These are phyloP conservation scores for Dermatemys mawii DNA, from an alignment of 2,113 vertebrate species.

Conservation along the genomic window DNA sequence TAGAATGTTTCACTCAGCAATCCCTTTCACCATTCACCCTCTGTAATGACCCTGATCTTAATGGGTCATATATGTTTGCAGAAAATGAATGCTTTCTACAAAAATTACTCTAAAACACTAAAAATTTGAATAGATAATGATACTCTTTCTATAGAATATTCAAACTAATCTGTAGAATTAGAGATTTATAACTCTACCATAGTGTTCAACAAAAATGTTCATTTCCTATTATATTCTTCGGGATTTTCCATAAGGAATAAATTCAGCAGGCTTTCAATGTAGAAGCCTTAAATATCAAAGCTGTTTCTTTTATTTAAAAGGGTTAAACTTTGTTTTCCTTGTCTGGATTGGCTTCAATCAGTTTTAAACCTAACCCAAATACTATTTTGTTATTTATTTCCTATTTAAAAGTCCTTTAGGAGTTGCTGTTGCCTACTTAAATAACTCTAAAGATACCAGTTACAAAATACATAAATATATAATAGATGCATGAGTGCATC, in stretches of 20 bases:
- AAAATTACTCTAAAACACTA: neutral
- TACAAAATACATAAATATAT: slow-evolving; percentile 65
- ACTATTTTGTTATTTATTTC: neutral
- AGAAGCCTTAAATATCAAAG: neutral
- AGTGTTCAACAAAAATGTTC: neutral
- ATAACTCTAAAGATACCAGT: slow-evolving; percentile 49
- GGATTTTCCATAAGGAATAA: neutral
- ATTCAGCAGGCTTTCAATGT: neutral
- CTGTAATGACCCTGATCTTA: neutral
- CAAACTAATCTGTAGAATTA: neutral
- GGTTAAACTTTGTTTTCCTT: neutral
- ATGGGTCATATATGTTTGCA: neutral
- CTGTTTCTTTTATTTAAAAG: neutral
- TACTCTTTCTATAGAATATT: neutral
- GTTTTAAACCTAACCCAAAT: neutral
- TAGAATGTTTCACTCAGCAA: neutral
- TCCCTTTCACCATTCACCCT: neutral
- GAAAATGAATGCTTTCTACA: neutral
- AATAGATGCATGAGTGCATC: slow-evolving; percentile 69
- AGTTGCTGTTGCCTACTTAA: slow-evolving; percentile 17
- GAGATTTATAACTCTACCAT: neutral
- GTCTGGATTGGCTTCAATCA: neutral
- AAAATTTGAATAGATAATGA: neutral
- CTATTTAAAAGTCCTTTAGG: neutral
- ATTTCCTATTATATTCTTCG: neutral